Evolutionary conservation across 2,797 vertebrate species (phyloP).

Genomic region (Neosilurus hyrtlii): DNA sequence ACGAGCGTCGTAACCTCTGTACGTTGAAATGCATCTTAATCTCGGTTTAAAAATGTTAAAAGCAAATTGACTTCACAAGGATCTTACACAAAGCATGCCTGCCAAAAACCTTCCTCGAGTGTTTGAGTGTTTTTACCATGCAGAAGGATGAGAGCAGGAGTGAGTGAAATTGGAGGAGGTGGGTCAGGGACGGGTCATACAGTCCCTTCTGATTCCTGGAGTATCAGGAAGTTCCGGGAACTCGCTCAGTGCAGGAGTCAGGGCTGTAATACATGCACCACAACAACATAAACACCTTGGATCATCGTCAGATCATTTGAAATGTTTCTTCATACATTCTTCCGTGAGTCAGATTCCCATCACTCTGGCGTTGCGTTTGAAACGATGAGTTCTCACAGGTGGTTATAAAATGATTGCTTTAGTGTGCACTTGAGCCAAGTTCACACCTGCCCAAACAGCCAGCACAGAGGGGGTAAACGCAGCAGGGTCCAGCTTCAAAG

Average conservation of each 20-base stretch:
- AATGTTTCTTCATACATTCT: background rate
- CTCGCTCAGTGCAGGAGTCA: background rate
- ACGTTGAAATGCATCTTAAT: too few species aligned
- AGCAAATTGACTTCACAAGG: too few species aligned
- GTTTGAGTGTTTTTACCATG: too few species aligned
- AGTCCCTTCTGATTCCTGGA: background rate
- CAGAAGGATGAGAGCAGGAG: too few species aligned
- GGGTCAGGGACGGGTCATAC: background rate
- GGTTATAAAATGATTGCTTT: background rate
- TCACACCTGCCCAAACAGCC: slow-evolving; percentile 20
- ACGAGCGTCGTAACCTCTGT: too few species aligned
- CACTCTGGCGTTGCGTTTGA: background rate
- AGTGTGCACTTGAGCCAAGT: background rate
- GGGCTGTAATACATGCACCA: too few species aligned
- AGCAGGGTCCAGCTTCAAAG: background rate
- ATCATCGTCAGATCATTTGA: background rate
- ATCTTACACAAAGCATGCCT: too few species aligned
- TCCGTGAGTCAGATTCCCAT: background rate
- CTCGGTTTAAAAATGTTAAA: too few species aligned
- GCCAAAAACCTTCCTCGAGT: too few species aligned
- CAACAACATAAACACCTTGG: background rate
- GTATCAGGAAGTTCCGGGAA: background rate
- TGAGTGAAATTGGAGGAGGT: background rate
- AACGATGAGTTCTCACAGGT: background rate
- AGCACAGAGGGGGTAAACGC: background rate